Conservation (phyloP, 2,113 vertebrate species). For the Limanda limanda region DNA sequence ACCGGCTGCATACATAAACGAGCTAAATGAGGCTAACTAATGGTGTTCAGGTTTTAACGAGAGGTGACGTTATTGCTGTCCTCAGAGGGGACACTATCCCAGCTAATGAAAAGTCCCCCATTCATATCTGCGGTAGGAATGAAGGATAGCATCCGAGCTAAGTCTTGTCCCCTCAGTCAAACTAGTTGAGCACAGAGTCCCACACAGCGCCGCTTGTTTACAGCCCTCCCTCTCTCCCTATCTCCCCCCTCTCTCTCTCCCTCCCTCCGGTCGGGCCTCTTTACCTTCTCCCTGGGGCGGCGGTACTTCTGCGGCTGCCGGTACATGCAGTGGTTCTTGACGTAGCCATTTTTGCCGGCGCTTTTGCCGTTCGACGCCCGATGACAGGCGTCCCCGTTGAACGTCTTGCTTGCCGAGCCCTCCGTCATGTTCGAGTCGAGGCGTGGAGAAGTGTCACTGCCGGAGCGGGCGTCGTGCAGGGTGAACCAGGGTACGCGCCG, state of each 20-base stretch:
- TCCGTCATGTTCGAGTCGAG: conserved; percentile 75
- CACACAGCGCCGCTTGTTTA: neutral
- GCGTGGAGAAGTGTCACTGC: conserved; percentile 17
- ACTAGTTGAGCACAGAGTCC: neutral
- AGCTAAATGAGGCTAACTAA: neutral
- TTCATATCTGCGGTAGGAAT: neutral
- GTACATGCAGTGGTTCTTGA: conserved; percentile 78
- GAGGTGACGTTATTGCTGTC: neutral
- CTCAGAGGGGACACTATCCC: neutral
- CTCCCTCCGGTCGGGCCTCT: conserved; percentile 54
- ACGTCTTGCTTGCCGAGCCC: conserved; percentile 76
- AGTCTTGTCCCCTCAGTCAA: neutral
- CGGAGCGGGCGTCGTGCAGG: conserved; percentile 29
- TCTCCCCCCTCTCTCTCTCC: too few relatives aligned
- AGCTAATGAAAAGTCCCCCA: neutral
- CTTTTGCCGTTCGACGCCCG: conserved; percentile 67
- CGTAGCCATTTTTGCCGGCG: conserved; percentile 77
- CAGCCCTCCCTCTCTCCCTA: neutral
- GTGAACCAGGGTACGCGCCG: conserved; percentile 59
- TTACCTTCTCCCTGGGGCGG: conserved; percentile 76
- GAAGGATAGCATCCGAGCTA: neutral
- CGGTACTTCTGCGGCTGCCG: conserved; percentile 73
- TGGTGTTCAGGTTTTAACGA: neutral
- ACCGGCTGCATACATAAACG: neutral
- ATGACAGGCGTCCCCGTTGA: conserved; percentile 75